Conservation (phyloP, 2,113 vertebrate species). For the Scytalopus superciliaris region DNA sequence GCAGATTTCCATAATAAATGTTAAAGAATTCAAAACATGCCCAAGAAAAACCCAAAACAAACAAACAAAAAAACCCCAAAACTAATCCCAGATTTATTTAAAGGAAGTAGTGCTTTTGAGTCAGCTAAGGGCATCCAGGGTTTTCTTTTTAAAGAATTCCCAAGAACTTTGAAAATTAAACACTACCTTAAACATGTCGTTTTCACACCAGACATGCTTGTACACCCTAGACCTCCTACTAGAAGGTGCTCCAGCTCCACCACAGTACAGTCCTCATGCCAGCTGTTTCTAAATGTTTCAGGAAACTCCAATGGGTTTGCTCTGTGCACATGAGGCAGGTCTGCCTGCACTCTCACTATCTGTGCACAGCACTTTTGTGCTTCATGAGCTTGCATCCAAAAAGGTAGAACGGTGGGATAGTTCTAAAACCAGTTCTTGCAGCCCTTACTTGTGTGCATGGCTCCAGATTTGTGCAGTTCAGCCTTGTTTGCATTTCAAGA, state of each 20-base stretch:
- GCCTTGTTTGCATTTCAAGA: not conserved
- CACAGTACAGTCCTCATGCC: not conserved
- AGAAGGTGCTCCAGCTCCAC: not conserved
- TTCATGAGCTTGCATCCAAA: not conserved
- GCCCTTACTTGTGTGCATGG: not conserved
- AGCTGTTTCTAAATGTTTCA: not conserved
- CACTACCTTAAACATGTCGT: not conserved
- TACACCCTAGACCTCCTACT: not conserved
- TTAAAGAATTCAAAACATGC: not conserved
- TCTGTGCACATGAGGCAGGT: not conserved
- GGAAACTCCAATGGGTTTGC: not conserved
- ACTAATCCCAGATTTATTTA: not conserved
- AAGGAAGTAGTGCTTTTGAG: not conserved
- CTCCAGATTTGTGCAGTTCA: not conserved
- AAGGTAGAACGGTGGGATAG: not conserved
- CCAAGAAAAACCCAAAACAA: not conserved
- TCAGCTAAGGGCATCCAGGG: not conserved
- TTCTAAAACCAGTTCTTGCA: not conserved
- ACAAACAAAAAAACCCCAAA: no score
- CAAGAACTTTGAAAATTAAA: not conserved
- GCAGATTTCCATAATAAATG: not conserved
- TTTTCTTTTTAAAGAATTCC: not conserved
- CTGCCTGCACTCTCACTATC: not conserved
- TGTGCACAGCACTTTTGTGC: not conserved
- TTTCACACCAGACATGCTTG: not conserved